Conservation (phyloP, 2,888 invertebrate species). For the Aphidius colemani region DNA sequence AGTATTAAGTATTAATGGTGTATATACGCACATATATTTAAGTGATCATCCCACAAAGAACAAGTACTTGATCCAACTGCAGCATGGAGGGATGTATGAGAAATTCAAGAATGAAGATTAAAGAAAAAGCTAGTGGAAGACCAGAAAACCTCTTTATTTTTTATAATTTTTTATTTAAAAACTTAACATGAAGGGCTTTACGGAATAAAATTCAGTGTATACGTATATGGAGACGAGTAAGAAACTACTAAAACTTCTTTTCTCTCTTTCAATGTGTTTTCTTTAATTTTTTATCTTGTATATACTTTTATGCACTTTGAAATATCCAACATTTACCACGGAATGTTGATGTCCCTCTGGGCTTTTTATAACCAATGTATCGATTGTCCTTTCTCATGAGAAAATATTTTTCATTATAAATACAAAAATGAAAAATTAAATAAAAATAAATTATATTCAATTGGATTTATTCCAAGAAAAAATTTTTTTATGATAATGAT, state of each 20-base stretch:
- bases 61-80: too few relatives aligned
- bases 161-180: neutral
- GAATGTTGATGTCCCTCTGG: constrained; percentile 18
- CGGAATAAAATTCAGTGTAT: neutral
- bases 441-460: too few relatives aligned
- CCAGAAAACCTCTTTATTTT: neutral
- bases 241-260: constrained; percentile 1
- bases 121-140: constrained; percentile 5
- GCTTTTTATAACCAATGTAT: neutral
- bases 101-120: neutral
- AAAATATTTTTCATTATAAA: too few relatives aligned
- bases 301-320: too few relatives aligned
- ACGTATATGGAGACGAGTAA: constrained; percentile 20
- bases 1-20: too few relatives aligned
- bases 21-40: too few relatives aligned
- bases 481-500: too few relatives aligned
- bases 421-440: too few relatives aligned
- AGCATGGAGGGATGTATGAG: neutral
- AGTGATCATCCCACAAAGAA: too few relatives aligned
- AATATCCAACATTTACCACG: constrained; percentile 4
- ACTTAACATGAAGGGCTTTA: neutral
- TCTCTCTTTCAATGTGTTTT: constrained; percentile 2
- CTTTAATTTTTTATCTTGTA: too few relatives aligned
- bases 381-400: too few relatives aligned
- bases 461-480: too few relatives aligned